phyloP scores from a whole-genome alignment of 2,113 vertebrate genomes.

The Lichenostomus cassidix region DNA sequence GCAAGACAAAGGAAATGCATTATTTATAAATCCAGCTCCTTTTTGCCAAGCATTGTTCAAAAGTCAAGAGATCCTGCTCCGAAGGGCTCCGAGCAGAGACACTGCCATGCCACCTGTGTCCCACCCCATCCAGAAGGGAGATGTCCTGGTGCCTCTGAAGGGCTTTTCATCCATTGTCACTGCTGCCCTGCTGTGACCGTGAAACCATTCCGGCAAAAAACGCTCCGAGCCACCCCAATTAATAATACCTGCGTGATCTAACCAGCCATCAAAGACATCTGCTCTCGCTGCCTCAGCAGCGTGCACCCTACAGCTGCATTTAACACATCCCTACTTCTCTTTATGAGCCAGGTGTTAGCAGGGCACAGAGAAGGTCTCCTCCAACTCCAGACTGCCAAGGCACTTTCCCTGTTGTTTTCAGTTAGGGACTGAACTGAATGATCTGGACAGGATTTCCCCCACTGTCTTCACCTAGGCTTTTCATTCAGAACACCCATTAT shows the following conservation, averaged over 20 bases:
- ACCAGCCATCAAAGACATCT: conserved; percentile 31
- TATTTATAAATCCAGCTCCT: conserved; percentile 78
- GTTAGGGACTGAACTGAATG: not conserved
- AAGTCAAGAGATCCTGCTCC: conserved; percentile 35
- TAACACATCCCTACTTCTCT: not conserved
- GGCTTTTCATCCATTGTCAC: not conserved
- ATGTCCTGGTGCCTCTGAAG: not conserved
- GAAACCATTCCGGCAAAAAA: not conserved
- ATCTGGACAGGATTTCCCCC: not conserved
- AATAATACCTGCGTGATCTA: not conserved
- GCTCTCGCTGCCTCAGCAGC: not conserved
- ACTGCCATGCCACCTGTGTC: rapidly evolving
- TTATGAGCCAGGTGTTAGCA: not conserved
- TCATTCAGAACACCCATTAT: not conserved
- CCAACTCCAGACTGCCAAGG: not conserved
- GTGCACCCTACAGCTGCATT: not conserved
- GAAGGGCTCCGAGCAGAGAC: not conserved
- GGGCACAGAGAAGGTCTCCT: not conserved
- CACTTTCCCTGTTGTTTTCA: not conserved
- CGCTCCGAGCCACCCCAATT: not conserved
- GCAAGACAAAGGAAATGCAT: conserved; percentile 82
- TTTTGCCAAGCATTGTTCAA: conserved; percentile 68
- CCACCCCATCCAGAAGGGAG: not conserved
- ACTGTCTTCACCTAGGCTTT: not conserved
- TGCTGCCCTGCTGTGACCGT: not conserved